Percentiles rank a stretch among this genome's conserved stretches.
Conservation (phyloP, 1,140 invertebrate species). For the Odontomachus brunneus region DNA sequence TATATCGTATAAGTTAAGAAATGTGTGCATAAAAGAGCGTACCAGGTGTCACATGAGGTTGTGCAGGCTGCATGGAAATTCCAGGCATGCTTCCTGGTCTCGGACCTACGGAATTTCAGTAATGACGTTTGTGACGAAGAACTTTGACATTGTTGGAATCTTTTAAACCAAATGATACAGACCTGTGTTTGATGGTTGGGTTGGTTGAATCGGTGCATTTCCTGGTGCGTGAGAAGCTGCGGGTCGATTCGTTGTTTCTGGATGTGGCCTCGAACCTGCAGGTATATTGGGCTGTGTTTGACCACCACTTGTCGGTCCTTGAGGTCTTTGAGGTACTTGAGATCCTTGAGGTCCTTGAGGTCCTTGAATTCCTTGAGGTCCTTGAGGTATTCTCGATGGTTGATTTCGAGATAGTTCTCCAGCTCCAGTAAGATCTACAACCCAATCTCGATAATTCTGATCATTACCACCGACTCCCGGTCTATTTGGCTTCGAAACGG, state of each 20-base stretch:
- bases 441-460: constrained; percentile 79
- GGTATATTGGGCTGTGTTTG: background rate
- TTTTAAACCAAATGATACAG: background rate
- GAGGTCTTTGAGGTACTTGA: background rate
- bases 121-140: background rate
- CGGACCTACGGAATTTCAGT: constrained; percentile 25
- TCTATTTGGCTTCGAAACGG: constrained; percentile 58
- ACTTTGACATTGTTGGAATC: no score
- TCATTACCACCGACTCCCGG: constrained; percentile 66
- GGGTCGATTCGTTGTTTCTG: background rate
- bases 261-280: background rate
- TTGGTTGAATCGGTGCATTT: background rate
- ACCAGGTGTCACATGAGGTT: constrained; percentile 7
- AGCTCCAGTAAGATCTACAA: constrained; percentile 78
- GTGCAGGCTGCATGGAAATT: constrained; percentile 9
- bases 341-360: constrained; percentile 1
- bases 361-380: constrained; percentile 56
- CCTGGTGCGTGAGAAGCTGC: background rate
- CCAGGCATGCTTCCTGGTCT: constrained; percentile 44
- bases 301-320: background rate
- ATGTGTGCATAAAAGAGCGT: background rate
- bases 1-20: no score
- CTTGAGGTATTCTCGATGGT: constrained; percentile 67
- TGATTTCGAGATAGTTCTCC: constrained; percentile 69
- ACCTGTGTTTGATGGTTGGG: background rate